These are phyloP conservation scores for Capromys pilorides DNA, from an alignment of 2,797 vertebrate species.

Conservation along the genomic window DNA sequence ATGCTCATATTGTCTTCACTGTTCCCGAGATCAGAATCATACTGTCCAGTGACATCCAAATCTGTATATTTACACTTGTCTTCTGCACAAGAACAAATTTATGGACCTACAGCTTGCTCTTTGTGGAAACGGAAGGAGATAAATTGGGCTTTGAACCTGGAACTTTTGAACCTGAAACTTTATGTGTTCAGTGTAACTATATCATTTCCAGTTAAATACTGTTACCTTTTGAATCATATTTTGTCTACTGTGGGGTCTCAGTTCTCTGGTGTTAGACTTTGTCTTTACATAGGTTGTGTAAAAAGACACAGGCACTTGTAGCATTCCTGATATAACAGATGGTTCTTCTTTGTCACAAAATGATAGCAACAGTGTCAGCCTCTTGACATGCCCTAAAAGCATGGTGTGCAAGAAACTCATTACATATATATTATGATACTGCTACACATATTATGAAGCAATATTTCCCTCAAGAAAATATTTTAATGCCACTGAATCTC, in stretches of 20 bases:
- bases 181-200: constrained; percentile 50
- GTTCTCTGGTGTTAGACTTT: constrained; percentile 43
- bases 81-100: constrained; percentile 7
- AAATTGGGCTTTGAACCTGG: constrained; percentile 10
- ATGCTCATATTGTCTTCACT: not conserved
- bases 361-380: constrained; percentile 40
- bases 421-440: not conserved
- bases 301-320: constrained; percentile 56
- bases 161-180: constrained; percentile 62
- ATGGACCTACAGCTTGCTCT: not conserved
- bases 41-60: not conserved
- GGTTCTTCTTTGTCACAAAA: constrained; percentile 62
- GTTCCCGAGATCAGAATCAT: not conserved
- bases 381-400: not conserved
- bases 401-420: not conserved
- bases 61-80: not conserved
- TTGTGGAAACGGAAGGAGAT: not conserved
- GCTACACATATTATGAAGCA: not conserved
- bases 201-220: constrained; percentile 55
- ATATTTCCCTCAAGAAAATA: not conserved
- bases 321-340: not conserved
- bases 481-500: not conserved
- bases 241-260: constrained; percentile 1
- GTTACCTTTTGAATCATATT: constrained; percentile 21
- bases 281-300: constrained; percentile 48